Evolutionary conservation across 2,113 vertebrate species (phyloP).

Genomic region (Setophaga kirtlandii): DNA sequence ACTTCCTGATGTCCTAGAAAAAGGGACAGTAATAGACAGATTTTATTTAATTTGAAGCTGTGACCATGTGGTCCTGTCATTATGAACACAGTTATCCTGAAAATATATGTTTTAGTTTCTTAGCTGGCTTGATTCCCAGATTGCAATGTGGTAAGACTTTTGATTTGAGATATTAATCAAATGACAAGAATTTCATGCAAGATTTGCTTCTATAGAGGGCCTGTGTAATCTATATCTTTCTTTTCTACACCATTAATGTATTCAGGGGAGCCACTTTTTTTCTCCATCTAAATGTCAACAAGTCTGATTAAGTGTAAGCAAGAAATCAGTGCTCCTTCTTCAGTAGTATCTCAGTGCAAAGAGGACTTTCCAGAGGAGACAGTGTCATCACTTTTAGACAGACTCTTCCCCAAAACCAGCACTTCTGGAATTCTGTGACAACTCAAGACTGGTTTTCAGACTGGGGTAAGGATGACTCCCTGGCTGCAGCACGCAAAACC

Average conservation of each 20-base stretch:
- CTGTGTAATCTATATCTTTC: constrained; percentile 48
- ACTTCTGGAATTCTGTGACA: background rate
- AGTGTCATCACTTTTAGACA: constrained; percentile 17
- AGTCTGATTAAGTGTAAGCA: constrained; percentile 62
- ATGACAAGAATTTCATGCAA: constrained; percentile 35
- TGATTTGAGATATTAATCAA: constrained; percentile 64
- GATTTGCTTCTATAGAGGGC: constrained; percentile 25
- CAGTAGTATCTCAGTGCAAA: background rate
- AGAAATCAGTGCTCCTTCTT: constrained; percentile 47
- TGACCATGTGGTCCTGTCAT: constrained; percentile 43
- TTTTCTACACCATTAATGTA: constrained; percentile 58
- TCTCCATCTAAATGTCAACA: constrained; percentile 54
- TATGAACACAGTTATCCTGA: constrained; percentile 35
- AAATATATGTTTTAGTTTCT: constrained; percentile 57
- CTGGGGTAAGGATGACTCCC: background rate
- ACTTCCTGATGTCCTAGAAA: background rate
- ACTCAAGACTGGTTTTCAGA: background rate
- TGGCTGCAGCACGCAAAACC: background rate
- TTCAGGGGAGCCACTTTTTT: constrained; percentile 12
- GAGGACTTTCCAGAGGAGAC: constrained; percentile 3
- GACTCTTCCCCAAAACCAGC: background rate
- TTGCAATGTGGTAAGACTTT: constrained; percentile 56
- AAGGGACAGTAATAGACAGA: background rate
- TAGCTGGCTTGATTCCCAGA: constrained; percentile 58
- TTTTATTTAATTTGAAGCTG: constrained; percentile 45